These are phyloP conservation scores for Leptinotarsa defecta DNA, from an alignment of 1,140 invertebrate genomes.

Conservation along the genomic window DNA sequence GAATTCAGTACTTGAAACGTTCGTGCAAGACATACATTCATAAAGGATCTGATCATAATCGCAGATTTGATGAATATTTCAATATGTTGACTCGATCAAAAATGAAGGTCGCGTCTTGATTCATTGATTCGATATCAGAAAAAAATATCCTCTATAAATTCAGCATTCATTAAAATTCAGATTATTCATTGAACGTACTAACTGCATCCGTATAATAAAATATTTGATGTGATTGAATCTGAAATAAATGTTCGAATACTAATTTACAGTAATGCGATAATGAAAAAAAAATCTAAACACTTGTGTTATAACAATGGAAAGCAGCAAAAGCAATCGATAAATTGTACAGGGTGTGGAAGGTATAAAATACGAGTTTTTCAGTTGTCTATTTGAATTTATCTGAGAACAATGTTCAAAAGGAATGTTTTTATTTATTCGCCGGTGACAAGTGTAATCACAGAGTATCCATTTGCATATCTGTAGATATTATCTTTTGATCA, in stretches of 20 bases:
- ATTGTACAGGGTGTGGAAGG: not conserved
- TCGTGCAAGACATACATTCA: no score
- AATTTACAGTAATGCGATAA: constrained; percentile 15
- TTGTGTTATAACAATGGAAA: constrained; percentile 12
- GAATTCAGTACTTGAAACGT: no score
- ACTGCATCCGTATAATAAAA: constrained; percentile 26
- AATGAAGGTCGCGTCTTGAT: not conserved
- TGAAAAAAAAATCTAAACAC: constrained; percentile 4
- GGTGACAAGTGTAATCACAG: no score
- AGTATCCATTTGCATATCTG: no score
- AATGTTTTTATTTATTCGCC: no score
- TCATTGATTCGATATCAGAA: not conserved
- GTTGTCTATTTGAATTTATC: no score
- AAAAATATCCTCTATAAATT: constrained; percentile 3
- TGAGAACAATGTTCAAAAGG: no score
- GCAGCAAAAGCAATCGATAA: not conserved
- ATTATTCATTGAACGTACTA: constrained; percentile 6
- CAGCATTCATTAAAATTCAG: constrained; percentile 2
- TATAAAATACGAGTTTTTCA: no score
- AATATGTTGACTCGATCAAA: not conserved
- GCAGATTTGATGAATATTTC: no score
- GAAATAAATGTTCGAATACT: constrained; percentile 17
- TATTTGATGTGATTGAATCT: constrained; percentile 21
- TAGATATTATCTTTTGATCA: no score
- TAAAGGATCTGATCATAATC: no score